Conservation (phyloP, 1,140 invertebrate species). For the Neotoxoptera formosana region DNA sequence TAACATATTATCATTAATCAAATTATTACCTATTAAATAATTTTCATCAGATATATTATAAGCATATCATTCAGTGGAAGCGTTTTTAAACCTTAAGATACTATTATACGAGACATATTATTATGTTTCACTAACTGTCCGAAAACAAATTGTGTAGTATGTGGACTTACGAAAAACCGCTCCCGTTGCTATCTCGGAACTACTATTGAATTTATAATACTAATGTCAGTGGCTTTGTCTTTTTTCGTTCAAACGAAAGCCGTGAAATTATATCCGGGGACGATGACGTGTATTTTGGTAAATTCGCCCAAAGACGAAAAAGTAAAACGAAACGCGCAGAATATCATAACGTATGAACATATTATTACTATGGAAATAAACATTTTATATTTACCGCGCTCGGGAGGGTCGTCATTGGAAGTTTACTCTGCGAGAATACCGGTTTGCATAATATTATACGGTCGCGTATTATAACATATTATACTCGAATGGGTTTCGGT, state of each 20-base stretch:
- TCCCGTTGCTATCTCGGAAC: not conserved
- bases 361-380: not conserved
- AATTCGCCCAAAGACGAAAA: not conserved
- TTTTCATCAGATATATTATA: too few relatives aligned
- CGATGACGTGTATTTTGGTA: not conserved
- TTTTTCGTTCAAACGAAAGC: not conserved
- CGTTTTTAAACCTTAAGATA: too few relatives aligned
- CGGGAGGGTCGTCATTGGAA: slow-evolving; percentile 19
- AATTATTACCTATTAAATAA: too few relatives aligned
- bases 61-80: too few relatives aligned
- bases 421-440: not conserved
- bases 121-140: too few relatives aligned
- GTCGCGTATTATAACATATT: not conserved
- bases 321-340: not conserved
- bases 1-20: too few relatives aligned
- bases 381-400: slow-evolving; percentile 30
- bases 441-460: not conserved
- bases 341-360: not conserved
- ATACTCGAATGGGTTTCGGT: not conserved
- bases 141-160: too few relatives aligned
- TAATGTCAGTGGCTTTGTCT: not conserved
- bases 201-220: not conserved
- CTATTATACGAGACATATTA: too few relatives aligned
- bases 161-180: too few relatives aligned
- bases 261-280: not conserved